phyloP scores from a whole-genome alignment of 2,113 vertebrate species.

The Phycodurus eques region DNA sequence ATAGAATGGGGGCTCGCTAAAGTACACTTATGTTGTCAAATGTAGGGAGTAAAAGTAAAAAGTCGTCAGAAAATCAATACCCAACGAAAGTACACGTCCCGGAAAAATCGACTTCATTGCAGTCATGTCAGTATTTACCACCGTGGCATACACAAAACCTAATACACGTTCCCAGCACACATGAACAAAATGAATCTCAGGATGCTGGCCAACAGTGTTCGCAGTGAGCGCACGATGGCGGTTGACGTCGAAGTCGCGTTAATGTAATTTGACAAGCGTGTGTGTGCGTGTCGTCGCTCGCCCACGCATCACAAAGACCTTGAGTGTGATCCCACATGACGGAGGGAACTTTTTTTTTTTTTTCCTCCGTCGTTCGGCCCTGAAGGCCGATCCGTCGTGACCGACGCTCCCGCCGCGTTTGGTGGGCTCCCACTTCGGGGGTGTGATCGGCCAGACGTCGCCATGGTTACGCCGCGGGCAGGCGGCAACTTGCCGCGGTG shows the following conservation, averaged over 20 bases:
- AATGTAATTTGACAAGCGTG: constrained; percentile 28
- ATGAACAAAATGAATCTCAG: not conserved
- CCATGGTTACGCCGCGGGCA: constrained; percentile 2
- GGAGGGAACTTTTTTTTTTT: constrained; percentile 8
- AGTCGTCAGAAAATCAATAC: too few species aligned
- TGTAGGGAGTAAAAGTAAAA: not conserved
- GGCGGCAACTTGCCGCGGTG: constrained; percentile 19
- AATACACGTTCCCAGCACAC: not conserved
- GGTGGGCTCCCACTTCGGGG: constrained; percentile 21
- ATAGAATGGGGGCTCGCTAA: not conserved
- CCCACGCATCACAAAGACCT: constrained; percentile 19
- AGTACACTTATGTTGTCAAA: not conserved
- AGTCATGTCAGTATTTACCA: too few species aligned
- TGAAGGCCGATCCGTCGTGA: constrained; percentile 16
- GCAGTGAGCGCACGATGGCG: constrained; percentile 17
- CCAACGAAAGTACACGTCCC: not conserved
- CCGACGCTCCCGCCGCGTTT: constrained; percentile 11
- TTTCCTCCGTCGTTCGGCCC: not conserved
- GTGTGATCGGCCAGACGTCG: not conserved
- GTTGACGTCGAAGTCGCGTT: constrained; percentile 2
- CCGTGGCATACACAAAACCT: too few species aligned
- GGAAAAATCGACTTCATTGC: not conserved
- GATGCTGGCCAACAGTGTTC: not conserved
- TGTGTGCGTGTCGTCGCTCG: not conserved
- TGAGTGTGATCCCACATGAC: constrained; percentile 41